phyloP scores from a whole-genome alignment of 2,113 vertebrate genomes.

The Otolemur garnettii region DNA sequence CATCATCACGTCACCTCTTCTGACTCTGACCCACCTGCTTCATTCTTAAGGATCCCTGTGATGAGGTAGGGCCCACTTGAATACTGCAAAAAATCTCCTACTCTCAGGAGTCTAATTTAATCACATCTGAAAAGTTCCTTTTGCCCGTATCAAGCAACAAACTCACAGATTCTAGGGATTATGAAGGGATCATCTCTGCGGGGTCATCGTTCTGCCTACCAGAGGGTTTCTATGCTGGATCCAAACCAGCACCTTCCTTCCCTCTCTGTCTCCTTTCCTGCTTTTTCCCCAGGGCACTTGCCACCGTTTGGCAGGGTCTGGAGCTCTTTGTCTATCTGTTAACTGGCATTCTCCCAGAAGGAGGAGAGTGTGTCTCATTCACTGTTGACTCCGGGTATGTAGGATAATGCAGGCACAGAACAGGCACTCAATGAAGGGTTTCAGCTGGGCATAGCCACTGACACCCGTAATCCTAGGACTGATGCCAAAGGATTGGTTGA shows the following conservation, averaged over 20 bases:
- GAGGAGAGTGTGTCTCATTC: neutral
- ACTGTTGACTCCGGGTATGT: neutral
- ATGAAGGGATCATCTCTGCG: neutral
- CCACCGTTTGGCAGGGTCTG: neutral
- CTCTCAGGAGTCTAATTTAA: neutral
- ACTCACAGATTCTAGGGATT: neutral
- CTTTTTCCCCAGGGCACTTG: neutral
- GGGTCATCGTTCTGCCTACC: neutral
- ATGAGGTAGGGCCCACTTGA: too few species aligned
- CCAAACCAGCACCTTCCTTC: neutral
- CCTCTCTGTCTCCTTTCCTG: accelerated
- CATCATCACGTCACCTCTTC: neutral
- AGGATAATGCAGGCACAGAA: neutral
- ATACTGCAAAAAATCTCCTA: neutral
- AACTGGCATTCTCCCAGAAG: neutral
- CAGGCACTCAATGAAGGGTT: neutral
- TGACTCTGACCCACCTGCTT: neutral
- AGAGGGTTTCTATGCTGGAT: neutral
- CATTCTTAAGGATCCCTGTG: neutral
- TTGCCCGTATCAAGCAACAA: too few species aligned
- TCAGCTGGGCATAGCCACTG: neutral
- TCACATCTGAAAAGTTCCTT: neutral
- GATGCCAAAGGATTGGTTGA: too few species aligned
- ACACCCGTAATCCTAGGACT: too few species aligned
- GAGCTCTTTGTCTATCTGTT: neutral